These are phyloP conservation scores for Microcebus murinus DNA, from an alignment of 2,113 vertebrate species.

Conservation along the genomic window DNA sequence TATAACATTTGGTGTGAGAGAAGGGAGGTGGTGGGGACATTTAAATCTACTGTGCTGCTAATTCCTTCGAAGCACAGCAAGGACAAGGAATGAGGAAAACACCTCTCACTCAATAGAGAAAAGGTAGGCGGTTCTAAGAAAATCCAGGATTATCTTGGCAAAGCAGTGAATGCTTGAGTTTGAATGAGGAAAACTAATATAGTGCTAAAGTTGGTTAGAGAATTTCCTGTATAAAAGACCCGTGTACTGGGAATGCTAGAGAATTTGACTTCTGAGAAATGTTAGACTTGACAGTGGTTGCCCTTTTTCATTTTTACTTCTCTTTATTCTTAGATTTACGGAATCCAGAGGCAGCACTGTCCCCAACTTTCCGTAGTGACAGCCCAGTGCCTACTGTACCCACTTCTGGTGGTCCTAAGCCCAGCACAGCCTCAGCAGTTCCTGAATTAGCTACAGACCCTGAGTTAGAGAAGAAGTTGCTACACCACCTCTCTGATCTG, in stretches of 20 bases:
- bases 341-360: conserved; percentile 85
- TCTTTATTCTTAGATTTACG: conserved; percentile 83
- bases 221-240: conserved; percentile 7
- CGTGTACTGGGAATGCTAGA: background rate
- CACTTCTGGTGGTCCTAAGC: conserved; percentile 74
- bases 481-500: conserved; percentile 93
- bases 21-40: background rate
- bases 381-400: conserved; percentile 88
- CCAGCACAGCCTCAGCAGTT: conserved; percentile 76
- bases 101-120: background rate
- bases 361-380: conserved; percentile 88
- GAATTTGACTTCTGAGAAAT: conserved; percentile 20
- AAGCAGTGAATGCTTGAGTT: conserved; percentile 7
- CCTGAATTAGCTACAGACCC: conserved; percentile 91
- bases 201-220: conserved; percentile 20
- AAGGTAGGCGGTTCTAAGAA: background rate
- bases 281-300: background rate
- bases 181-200: background rate
- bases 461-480: conserved; percentile 91
- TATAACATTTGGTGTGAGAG: background rate
- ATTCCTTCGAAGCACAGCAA: background rate
- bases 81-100: background rate
- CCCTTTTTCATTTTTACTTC: background rate
- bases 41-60: background rate
- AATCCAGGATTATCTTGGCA: background rate